A percentile compares a stretch with the other conserved stretches of the same genome.
Conservation (phyloP, 2,888 invertebrate genomes). For the Drosophila dives region DNA sequence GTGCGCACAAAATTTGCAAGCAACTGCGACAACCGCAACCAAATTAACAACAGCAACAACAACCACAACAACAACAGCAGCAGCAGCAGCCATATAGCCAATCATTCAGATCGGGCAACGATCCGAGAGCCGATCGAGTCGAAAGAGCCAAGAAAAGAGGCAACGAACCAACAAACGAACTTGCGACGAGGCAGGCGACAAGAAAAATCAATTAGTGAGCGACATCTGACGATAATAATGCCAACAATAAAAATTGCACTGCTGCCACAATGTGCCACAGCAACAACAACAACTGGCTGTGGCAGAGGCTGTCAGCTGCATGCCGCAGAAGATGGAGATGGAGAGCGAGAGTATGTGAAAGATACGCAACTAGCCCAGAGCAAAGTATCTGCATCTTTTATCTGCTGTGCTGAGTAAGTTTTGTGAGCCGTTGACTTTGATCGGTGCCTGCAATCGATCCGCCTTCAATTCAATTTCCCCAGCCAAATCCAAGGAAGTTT, state of each 20-base stretch:
- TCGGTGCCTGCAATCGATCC: constrained; percentile 68
- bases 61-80: constrained; percentile 11
- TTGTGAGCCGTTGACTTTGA: constrained; percentile 55
- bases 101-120: constrained; percentile 72
- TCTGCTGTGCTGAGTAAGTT: constrained; percentile 42
- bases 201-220: constrained; percentile 85
- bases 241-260: constrained; percentile 79
- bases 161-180: constrained; percentile 42
- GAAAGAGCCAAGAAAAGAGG: constrained; percentile 7
- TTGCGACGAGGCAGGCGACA: constrained; percentile 83
- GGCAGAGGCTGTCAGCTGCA: constrained; percentile 32
- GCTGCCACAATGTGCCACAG: constrained; percentile 38
- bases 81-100: constrained; percentile 36
- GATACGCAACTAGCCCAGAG: constrained; percentile 20
- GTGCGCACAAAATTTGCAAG: constrained; percentile 77
- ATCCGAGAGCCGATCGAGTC: constrained; percentile 50
- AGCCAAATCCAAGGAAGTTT: constrained; percentile 17
- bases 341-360: constrained; percentile 8
- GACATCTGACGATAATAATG: constrained; percentile 85
- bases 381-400: constrained; percentile 44
- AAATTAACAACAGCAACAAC: constrained; percentile 48
- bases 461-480: constrained; percentile 73
- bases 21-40: constrained; percentile 62
- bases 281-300: constrained; percentile 17
- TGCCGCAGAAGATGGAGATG: neutral